Evolutionary conservation across 2,888 invertebrate species (phyloP).

Genomic region (Tenthredo amoena): DNA sequence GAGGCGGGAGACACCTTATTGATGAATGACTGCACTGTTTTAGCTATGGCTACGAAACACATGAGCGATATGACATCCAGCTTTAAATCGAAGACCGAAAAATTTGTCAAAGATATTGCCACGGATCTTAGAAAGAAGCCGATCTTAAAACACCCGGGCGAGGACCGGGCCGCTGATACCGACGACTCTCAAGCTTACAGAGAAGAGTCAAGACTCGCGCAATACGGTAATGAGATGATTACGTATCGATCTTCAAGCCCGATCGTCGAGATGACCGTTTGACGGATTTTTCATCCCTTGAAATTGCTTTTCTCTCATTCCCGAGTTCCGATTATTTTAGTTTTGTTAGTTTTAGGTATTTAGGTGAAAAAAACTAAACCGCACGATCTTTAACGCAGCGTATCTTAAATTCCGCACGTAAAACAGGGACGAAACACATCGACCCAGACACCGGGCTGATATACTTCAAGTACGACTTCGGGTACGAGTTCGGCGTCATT

Average conservation of each 20-base stretch:
- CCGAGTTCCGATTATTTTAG: not conserved
- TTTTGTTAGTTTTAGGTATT: not conserved
- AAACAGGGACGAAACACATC: constrained; percentile 86
- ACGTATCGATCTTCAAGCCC: not conserved
- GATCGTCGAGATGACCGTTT: not conserved
- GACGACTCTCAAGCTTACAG: constrained; percentile 85
- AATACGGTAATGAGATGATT: constrained; percentile 82
- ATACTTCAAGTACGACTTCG: constrained; percentile 91
- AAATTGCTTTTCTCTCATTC: not conserved
- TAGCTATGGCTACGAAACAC: constrained; percentile 82
- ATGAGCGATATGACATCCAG: constrained; percentile 84
- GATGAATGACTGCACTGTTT: constrained; percentile 53
- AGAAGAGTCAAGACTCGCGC: constrained; percentile 85
- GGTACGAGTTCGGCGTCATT: constrained; percentile 88
- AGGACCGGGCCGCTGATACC: constrained; percentile 77
- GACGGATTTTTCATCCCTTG: not conserved
- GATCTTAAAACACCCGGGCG: constrained; percentile 77
- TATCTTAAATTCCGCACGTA: constrained; percentile 35
- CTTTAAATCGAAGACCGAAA: constrained; percentile 85
- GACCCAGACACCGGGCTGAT: constrained; percentile 88
- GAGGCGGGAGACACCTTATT: not conserved
- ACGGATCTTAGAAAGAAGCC: constrained; percentile 81
- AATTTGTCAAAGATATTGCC: constrained; percentile 84
- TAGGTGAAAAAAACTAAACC: not conserved
- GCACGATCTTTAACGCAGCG: not conserved